Conservation (phyloP, 2,113 vertebrate genomes). For the Bambusicola thoracicus region DNA sequence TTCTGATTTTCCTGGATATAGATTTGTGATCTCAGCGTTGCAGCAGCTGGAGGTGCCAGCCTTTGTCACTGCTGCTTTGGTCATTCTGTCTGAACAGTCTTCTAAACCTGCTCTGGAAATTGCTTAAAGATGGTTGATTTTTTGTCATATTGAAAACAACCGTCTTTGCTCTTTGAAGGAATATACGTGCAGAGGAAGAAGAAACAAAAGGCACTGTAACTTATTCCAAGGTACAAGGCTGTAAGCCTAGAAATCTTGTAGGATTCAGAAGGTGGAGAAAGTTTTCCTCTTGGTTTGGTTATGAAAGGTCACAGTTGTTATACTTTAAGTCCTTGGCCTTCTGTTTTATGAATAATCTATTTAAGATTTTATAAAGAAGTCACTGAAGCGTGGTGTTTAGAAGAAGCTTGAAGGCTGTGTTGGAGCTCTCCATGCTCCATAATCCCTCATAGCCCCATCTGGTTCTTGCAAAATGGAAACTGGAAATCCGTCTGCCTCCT, state of each 20-base stretch:
- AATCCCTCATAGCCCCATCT: not conserved
- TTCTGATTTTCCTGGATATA: not conserved
- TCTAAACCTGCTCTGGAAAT: not conserved
- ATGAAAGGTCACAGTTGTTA: not conserved
- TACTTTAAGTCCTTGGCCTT: not conserved
- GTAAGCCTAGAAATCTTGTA: not conserved
- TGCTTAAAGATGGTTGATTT: not conserved
- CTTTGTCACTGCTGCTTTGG: not conserved
- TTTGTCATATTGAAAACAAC: not conserved
- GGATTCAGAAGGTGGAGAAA: not conserved
- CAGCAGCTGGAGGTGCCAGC: not conserved
- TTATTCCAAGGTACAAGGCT: not conserved
- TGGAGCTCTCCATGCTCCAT: not conserved
- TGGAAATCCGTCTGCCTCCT: not conserved
- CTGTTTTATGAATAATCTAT: not conserved
- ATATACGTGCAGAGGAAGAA: not conserved
- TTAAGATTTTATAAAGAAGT: constrained; percentile 3
- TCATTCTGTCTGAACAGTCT: not conserved
- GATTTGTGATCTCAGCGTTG: not conserved
- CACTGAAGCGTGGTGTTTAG: not conserved
- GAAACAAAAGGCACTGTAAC: not conserved
- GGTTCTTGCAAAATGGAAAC: not conserved
- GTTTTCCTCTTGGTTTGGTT: not conserved
- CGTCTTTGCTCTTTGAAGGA: not conserved
- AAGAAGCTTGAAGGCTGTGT: not conserved